phyloP scores from a whole-genome alignment of 2,113 vertebrate species.

The Pantherophis guttatus region DNA sequence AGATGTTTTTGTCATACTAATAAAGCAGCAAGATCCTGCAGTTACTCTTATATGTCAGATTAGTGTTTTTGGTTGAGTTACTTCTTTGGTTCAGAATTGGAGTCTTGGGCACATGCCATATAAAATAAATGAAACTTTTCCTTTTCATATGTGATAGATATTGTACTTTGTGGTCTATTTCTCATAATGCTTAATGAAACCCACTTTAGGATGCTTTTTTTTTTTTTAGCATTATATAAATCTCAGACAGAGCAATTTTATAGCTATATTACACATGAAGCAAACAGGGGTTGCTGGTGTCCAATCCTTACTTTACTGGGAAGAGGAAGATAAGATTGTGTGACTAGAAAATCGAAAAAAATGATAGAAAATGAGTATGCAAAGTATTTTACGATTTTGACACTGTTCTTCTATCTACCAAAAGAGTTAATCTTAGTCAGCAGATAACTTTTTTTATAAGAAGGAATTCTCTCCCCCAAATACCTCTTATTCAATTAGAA shows the following conservation, averaged over 20 bases:
- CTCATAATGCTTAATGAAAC: neutral
- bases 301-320: neutral
- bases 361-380: neutral
- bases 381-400: neutral
- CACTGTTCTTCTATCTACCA: neutral
- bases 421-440: slow-evolving; percentile 34
- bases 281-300: neutral
- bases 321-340: neutral
- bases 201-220: neutral
- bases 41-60: neutral
- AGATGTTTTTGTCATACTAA: neutral
- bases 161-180: neutral
- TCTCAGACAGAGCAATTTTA: neutral
- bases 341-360: neutral
- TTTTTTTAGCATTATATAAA: neutral
- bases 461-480: slow-evolving; percentile 38
- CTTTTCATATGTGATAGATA: neutral
- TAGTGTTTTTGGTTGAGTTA: neutral
- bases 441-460: slow-evolving; percentile 11
- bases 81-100: neutral
- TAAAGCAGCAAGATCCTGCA: neutral
- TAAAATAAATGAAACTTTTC: neutral
- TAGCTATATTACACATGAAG: neutral
- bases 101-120: neutral
- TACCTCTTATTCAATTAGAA: slow-evolving; percentile 64